phyloP scores from a whole-genome alignment of 2,797 vertebrate species.

The Danionella dracula region DNA sequence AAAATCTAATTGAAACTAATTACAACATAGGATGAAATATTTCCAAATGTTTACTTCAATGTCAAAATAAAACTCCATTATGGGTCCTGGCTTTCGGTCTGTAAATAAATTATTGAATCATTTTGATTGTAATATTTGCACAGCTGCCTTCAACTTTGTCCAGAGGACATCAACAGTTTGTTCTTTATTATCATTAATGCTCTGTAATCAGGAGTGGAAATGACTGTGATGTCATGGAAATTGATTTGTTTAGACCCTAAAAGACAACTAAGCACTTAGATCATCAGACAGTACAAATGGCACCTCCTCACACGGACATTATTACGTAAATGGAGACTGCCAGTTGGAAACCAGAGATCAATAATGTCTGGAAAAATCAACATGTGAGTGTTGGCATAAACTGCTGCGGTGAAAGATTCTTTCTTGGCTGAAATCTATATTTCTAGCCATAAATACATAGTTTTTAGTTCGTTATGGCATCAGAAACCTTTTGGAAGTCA shows the following conservation, averaged over 20 bases:
- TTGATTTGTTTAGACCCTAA: slow-evolving; percentile 16
- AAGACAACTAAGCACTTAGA: slow-evolving; percentile 35
- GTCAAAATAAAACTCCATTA: no score
- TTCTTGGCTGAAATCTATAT: slow-evolving; percentile 44
- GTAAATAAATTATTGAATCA: no score
- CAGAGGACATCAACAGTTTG: neutral
- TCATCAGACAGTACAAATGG: slow-evolving; percentile 39
- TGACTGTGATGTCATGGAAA: slow-evolving; percentile 21
- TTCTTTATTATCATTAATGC: neutral
- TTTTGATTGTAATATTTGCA: neutral
- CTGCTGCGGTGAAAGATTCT: slow-evolving; percentile 26
- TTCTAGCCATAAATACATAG: slow-evolving; percentile 32
- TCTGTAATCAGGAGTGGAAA: slow-evolving; percentile 24
- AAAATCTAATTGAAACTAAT: no score
- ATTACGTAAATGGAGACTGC: slow-evolving; percentile 26
- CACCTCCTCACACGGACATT: slow-evolving; percentile 22
- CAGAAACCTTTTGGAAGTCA: no score
- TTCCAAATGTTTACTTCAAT: no score
- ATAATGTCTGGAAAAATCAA: slow-evolving; percentile 50
- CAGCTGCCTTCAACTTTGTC: neutral
- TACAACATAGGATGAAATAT: no score
- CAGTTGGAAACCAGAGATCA: slow-evolving; percentile 39
- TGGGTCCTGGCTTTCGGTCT: neutral
- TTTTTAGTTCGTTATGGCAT: slow-evolving; percentile 23
- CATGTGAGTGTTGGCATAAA: slow-evolving; percentile 39